Evolutionary conservation across 1,140 invertebrate species (phyloP).

Genomic region (Formica selysi): DNA sequence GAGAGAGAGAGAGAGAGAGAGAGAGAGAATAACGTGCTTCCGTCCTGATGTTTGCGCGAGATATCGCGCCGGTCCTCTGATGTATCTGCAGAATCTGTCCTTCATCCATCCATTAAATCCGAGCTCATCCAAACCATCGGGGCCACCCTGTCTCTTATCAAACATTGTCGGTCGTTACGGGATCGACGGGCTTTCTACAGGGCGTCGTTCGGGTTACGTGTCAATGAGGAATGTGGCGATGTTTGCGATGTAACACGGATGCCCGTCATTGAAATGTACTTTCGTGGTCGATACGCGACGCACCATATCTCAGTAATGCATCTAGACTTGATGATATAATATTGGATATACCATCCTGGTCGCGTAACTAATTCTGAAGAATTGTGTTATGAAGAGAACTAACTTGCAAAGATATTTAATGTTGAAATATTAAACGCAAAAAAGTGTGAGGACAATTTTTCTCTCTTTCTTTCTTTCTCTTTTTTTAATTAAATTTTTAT

Average conservation of each 20-base stretch:
- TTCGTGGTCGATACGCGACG: conserved; percentile 48
- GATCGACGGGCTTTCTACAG: conserved; percentile 39
- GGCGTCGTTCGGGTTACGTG: conserved; percentile 61
- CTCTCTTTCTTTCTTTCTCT: no score
- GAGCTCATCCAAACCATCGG: conserved; percentile 72
- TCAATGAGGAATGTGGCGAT: conserved; percentile 65
- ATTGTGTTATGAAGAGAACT: not conserved
- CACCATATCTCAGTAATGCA: conserved; percentile 52
- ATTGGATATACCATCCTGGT: not conserved
- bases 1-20: conserved; percentile 49
- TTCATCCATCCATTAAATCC: conserved; percentile 84
- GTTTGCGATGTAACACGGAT: conserved; percentile 61
- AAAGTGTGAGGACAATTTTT: not conserved
- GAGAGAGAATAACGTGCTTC: conserved; percentile 79
- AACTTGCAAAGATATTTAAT: not conserved
- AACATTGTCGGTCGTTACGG: conserved; percentile 67
- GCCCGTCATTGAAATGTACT: conserved; percentile 44
- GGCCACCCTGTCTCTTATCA: conserved; percentile 69
- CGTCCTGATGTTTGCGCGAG: conserved; percentile 79
- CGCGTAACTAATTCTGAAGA: not conserved
- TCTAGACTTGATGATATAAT: conserved; percentile 13
- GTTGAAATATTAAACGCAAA: not conserved
- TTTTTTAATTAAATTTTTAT: no score
- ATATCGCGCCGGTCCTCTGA: conserved; percentile 80
- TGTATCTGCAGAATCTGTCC: conserved; percentile 84